Evolutionary conservation across 2,797 vertebrate genomes (phyloP), one percentile per base, ranked within the genome.

Genomic region (Discoglossus pictus): DNA sequence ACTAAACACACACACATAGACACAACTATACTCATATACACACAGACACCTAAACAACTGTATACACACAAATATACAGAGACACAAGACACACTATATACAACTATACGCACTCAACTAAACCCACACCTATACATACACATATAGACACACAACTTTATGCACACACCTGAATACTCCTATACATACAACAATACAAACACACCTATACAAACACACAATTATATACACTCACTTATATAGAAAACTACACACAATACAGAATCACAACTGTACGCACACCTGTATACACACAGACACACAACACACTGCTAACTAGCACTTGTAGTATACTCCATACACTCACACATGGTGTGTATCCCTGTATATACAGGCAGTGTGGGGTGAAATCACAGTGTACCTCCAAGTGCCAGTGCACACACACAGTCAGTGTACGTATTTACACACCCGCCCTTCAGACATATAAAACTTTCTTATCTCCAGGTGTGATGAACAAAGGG

Each of bases 391-490:
- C n/a, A n/a, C n/a, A n/a, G n/a, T 58, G 8, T 40, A 7, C 6
- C 13, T 39, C 7, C 13, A 21, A 23, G 38, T 43, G 18, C 35
- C 36, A 58, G 54, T 15, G 15, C 21, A 44, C 20, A 24, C 36
- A 11, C 24, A n/a, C n/a, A n/a, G n/a, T n/a, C n/a, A 42, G 3
- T 6, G 5, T 31, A 16, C 8, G 18, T 4, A 13, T 55, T 61
- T 55, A 20, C 70, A 55, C 67, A 56, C 51, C 59, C 42, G 43
- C 67, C 59, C 35, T 39, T 27, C 50, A 56, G 56, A 23, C 16
- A 11, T 20, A 48, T 15, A 62, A 53, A 63, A 70, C 58, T 69
- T 62, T 61, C 67, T 70, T 63, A 70, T 70, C 59, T 70, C 51
- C 67, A 70, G 67, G 67, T 70, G 67, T 48, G 67, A 62, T 35